A percentile compares a stretch with the other conserved stretches of the same genome.
Evolutionary conservation across 2,113 vertebrate genomes (phyloP).

Genomic region (Crocuta crocuta): DNA sequence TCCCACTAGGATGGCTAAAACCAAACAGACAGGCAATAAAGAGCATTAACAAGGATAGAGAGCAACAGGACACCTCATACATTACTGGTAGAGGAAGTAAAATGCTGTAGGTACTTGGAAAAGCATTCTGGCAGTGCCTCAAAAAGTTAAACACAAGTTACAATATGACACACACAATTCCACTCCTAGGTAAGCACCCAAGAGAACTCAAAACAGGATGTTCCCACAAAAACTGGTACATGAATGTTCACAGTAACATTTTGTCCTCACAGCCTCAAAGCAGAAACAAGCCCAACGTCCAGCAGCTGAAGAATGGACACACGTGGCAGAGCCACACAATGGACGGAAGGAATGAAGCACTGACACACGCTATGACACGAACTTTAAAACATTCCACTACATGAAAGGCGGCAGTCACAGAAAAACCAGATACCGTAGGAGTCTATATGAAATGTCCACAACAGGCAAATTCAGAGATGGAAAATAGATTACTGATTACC

Average conservation of each 20-base stretch:
- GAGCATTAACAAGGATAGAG: neutral
- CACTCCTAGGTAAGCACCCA: neutral
- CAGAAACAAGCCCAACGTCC: conserved; percentile 9
- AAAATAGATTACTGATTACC: conserved; percentile 28
- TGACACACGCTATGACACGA: neutral
- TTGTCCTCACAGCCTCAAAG: conserved; percentile 6
- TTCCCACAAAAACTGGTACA: neutral
- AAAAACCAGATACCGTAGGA: neutral
- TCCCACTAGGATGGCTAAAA: neutral
- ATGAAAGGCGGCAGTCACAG: conserved; percentile 24
- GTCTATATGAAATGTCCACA: conserved; percentile 39
- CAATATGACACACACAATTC: neutral
- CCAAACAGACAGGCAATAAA: neutral
- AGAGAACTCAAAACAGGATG: neutral
- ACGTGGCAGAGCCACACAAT: neutral
- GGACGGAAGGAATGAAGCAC: neutral
- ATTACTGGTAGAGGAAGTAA: neutral
- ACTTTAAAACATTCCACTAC: conserved; percentile 6
- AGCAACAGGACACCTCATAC: neutral
- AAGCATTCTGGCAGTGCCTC: conserved; percentile 5
- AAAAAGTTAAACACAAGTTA: conserved; percentile 41
- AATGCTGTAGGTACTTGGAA: conserved; percentile 9
- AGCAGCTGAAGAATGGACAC: neutral
- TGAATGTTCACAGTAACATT: neutral
- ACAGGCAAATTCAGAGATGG: conserved; percentile 30